Percentiles rank a stretch among this genome's conserved stretches.
Evolutionary conservation across 2,113 vertebrate genomes (phyloP).

Genomic region (Petroica traversi): DNA sequence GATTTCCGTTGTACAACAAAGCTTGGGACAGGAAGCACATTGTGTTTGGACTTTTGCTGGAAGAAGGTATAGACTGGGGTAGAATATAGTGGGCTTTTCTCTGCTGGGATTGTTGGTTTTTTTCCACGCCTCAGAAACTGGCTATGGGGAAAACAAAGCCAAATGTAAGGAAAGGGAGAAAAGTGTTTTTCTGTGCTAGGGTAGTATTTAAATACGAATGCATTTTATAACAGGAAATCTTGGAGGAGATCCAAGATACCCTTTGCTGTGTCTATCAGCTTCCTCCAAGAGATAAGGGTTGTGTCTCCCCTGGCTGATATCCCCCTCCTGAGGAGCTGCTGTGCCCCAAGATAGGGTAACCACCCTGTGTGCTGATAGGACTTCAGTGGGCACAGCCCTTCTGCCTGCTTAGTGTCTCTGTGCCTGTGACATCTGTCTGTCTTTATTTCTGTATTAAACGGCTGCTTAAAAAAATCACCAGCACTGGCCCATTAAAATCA

Average conservation of each 20-base stretch:
- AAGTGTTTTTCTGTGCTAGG: not conserved
- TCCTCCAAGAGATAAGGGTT: not conserved
- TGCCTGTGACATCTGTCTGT: not conserved
- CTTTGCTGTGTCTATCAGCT: not conserved
- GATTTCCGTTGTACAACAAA: conserved; percentile 57
- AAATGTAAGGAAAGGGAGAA: not conserved
- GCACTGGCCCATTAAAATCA: not conserved
- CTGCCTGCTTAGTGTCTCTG: not conserved
- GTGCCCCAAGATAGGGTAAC: not conserved
- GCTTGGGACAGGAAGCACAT: conserved; percentile 46
- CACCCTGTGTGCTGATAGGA: not conserved
- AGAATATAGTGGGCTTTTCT: not conserved
- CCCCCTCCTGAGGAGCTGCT: not conserved
- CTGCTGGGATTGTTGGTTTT: not conserved
- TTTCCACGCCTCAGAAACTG: not conserved
- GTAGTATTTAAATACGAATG: not conserved
- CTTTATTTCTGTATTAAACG: not conserved
- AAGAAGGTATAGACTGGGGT: not conserved
- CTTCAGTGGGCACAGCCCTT: not conserved
- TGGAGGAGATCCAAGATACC: not conserved
- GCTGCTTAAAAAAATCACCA: not conserved
- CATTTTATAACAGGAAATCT: not conserved
- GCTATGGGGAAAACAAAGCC: not conserved
- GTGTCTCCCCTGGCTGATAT: not conserved
- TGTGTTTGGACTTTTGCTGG: conserved; percentile 10